Evolutionary conservation across 2,888 invertebrate genomes (phyloP).

Genomic region (Eupithecia insigniata): DNA sequence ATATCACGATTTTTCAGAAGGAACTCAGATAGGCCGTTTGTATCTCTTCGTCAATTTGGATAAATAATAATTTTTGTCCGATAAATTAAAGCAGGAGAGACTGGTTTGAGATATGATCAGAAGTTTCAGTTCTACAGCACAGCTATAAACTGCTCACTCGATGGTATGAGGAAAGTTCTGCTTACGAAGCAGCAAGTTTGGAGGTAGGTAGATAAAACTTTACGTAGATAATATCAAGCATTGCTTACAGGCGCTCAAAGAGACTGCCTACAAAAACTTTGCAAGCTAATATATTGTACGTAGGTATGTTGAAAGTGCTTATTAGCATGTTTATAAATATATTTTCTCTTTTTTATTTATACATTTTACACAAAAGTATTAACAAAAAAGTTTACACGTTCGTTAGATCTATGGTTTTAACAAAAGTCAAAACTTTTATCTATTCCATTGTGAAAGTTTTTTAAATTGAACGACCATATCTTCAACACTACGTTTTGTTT

Average conservation of each 20-base stretch:
- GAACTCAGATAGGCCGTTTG: too few species aligned
- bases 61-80: not conserved
- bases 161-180: constrained; percentile 42
- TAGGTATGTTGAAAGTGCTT: not conserved
- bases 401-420: too few species aligned
- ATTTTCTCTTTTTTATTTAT: too few species aligned
- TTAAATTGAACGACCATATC: too few species aligned
- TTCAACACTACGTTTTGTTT: too few species aligned
- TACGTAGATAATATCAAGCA: constrained; percentile 33
- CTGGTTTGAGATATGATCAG: not conserved
- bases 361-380: too few species aligned
- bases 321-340: not conserved
- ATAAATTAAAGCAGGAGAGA: not conserved
- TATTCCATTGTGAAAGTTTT: too few species aligned
- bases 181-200: constrained; percentile 41
- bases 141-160: not conserved
- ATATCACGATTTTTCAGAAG: too few species aligned
- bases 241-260: constrained; percentile 29
- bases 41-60: not conserved
- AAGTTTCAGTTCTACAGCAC: constrained; percentile 21
- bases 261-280: constrained; percentile 21
- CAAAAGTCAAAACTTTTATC: too few species aligned
- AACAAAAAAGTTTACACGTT: too few species aligned
- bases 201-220: constrained; percentile 39
- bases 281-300: constrained; percentile 11